Percentiles rank a stretch among this genome's conserved stretches.
Evolutionary conservation across 2,113 vertebrate species (phyloP).

Genomic region (Burhinus bistriatus): DNA sequence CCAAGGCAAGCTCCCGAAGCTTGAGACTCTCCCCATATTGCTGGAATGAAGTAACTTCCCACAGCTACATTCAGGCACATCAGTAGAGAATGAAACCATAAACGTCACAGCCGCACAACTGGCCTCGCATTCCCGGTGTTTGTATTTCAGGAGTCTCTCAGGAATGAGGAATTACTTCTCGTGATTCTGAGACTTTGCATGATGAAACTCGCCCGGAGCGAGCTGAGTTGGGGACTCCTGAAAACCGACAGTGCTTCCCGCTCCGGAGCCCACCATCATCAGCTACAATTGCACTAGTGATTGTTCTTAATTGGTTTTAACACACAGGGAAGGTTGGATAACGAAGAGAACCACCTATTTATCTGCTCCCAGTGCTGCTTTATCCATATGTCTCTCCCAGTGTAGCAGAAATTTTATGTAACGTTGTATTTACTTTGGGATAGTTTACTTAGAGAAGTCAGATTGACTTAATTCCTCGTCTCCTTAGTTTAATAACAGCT

Average conservation of each 20-base stretch:
- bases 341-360: background rate
- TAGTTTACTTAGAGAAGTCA: conserved; percentile 2
- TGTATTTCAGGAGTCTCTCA: background rate
- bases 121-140: background rate
- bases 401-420: background rate
- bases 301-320: background rate
- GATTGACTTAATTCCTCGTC: background rate
- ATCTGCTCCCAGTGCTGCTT: background rate
- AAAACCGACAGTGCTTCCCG: background rate
- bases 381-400: background rate
- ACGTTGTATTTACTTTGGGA: background rate
- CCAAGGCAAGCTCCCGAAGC: background rate
- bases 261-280: background rate
- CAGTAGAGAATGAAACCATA: background rate
- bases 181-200: background rate
- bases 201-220: background rate
- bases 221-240: background rate
- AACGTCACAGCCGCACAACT: background rate
- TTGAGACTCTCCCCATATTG: background rate
- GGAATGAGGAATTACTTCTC: background rate
- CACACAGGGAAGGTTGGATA: background rate
- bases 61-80: background rate
- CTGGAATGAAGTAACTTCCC: background rate
- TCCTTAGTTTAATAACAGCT: background rate
- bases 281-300: background rate